Evolutionary conservation across 1,140 invertebrate genomes (phyloP).

Genomic region (Holcopasites calliopsidis): DNA sequence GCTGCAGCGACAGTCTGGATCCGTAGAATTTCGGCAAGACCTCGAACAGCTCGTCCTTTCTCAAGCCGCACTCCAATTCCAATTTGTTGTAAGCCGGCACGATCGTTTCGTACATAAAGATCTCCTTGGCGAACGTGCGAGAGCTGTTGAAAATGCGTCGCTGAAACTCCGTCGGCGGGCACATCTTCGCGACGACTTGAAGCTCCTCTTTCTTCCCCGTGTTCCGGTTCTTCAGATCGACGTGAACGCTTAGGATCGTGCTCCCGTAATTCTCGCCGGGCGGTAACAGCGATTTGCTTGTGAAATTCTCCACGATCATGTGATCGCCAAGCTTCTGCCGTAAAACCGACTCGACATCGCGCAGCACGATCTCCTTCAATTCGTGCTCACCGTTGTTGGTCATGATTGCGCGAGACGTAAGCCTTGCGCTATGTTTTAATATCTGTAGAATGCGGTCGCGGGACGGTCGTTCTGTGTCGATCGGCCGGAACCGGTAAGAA

Average conservation of each 20-base stretch:
- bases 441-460: background rate
- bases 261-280: constrained; percentile 83
- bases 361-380: constrained; percentile 44
- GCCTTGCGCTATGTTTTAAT: too few species aligned
- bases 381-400: constrained; percentile 18
- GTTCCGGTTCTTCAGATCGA: constrained; percentile 54
- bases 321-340: constrained; percentile 53
- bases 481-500: background rate
- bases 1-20: constrained; percentile 76
- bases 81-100: constrained; percentile 68
- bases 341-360: constrained; percentile 68
- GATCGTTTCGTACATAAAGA: constrained; percentile 70
- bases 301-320: constrained; percentile 57
- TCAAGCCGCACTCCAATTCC: constrained; percentile 72
- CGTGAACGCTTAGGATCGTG: constrained; percentile 77
- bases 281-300: constrained; percentile 61
- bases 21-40: constrained; percentile 81
- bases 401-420: background rate
- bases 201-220: constrained; percentile 58
- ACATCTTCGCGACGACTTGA: constrained; percentile 76
- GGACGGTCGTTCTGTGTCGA: background rate
- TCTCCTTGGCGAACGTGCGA: constrained; percentile 76
- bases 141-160: constrained; percentile 71
- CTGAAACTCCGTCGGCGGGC: constrained; percentile 71
- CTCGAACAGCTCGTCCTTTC: constrained; percentile 73